These are phyloP conservation scores for Agrilus cyanescens DNA, from an alignment of 2,888 invertebrate species.

Conservation along the genomic window DNA sequence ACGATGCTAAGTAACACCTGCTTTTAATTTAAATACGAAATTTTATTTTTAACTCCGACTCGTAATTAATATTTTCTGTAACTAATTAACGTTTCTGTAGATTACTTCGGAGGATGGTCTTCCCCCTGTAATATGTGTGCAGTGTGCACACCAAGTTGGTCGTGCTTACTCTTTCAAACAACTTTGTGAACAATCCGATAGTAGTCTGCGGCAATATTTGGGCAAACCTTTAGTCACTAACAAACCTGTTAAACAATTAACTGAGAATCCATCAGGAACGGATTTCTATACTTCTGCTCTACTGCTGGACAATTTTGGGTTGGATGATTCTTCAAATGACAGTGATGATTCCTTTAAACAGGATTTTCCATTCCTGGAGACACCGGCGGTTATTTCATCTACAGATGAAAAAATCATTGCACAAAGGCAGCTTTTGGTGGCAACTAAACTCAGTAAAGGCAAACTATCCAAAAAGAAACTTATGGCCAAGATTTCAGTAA, in stretches of 20 bases:
- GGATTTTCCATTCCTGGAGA: conserved; percentile 24
- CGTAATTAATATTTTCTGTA: no score
- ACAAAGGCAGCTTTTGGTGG: conserved; percentile 33
- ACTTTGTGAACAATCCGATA: conserved; percentile 37
- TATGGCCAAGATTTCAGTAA: conserved; percentile 24
- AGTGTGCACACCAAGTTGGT: conserved; percentile 37
- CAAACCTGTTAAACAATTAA: conserved; percentile 25
- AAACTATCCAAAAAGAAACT: conserved; percentile 30
- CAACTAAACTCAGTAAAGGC: conserved; percentile 29
- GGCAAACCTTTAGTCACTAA: conserved; percentile 27
- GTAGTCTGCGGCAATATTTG: conserved; percentile 33
- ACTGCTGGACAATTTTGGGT: conserved; percentile 28
- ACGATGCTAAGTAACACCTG: background rate
- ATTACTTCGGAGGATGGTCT: conserved; percentile 31
- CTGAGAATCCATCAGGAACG: conserved; percentile 17
- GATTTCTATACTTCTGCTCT: conserved; percentile 22
- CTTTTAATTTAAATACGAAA: background rate
- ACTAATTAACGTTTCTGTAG: no score
- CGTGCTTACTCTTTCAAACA: conserved; percentile 38
- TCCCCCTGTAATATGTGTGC: conserved; percentile 35
- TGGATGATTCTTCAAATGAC: conserved; percentile 30
- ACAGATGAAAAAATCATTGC: conserved; percentile 33
- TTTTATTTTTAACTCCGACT: background rate
- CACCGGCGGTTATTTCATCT: conserved; percentile 22
- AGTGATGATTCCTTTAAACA: conserved; percentile 30